Conservation (phyloP, 2,888 invertebrate genomes). For the Ectobius pallidus region DNA sequence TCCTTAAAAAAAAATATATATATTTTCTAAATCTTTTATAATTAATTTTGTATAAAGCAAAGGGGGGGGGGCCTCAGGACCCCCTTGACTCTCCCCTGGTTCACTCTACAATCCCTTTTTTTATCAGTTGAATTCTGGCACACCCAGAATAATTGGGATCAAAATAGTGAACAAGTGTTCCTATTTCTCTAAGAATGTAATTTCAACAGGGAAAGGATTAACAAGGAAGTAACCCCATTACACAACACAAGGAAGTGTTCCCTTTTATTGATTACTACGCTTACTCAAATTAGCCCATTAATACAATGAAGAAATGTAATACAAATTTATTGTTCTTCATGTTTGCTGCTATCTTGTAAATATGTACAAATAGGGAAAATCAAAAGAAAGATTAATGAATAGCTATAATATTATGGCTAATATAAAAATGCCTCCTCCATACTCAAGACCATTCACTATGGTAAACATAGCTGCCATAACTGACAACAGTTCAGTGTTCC, state of each 20-base stretch:
- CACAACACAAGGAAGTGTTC: neutral
- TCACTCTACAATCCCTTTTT: too few relatives aligned
- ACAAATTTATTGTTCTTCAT: slow-evolving; percentile 1
- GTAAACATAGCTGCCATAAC: neutral
- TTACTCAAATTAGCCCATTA: neutral
- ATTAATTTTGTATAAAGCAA: too few relatives aligned
- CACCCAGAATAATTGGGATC: too few relatives aligned
- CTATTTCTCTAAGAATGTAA: too few relatives aligned
- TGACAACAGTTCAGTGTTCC: neutral
- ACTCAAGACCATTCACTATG: neutral
- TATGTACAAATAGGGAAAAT: slow-evolving; percentile 17
- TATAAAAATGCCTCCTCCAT: slow-evolving; percentile 6
- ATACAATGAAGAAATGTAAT: neutral
- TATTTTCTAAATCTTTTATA: too few relatives aligned
- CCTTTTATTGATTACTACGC: neutral
- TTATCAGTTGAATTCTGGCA: too few relatives aligned
- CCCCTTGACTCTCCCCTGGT: too few relatives aligned
- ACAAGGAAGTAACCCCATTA: neutral
- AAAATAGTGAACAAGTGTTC: too few relatives aligned
- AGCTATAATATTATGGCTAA: slow-evolving; percentile 7
- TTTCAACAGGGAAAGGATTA: too few relatives aligned
- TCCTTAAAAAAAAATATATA: too few relatives aligned
- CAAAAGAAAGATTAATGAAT: neutral
- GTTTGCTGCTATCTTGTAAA: neutral
- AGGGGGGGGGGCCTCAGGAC: too few relatives aligned